Conservation (phyloP, 2,113 vertebrate genomes). For the Galemys pyrenaicus region DNA sequence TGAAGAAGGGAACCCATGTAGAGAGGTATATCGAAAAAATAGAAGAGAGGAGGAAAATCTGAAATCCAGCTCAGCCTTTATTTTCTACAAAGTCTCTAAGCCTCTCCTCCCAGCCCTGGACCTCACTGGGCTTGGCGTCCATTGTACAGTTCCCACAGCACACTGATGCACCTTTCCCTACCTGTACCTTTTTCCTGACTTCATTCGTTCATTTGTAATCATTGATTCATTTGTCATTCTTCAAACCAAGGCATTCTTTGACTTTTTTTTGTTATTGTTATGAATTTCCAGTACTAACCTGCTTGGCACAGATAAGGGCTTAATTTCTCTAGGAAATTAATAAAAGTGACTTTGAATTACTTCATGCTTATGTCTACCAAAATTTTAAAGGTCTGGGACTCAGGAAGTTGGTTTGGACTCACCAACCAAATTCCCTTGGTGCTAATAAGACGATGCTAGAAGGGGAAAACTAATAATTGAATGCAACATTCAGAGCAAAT, state of each 20-base stretch:
- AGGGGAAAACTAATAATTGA: not conserved
- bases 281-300: not conserved
- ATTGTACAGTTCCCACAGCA: not conserved
- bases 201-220: not conserved
- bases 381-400: not conserved
- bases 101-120: not conserved
- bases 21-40: not conserved
- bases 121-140: not conserved
- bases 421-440: not conserved
- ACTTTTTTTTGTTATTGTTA: not conserved
- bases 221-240: not conserved
- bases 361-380: not conserved
- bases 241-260: not conserved
- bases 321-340: not conserved
- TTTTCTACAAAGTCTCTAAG: not conserved
- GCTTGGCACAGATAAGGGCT: not conserved
- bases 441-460: not conserved
- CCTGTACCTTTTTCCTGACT: not conserved
- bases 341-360: not conserved
- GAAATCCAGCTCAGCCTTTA: not conserved
- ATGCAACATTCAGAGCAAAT: not conserved
- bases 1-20: not conserved
- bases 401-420: not conserved
- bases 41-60: not conserved
- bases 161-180: not conserved